Percentiles rank a stretch among this genome's conserved stretches.
phyloP scores from a whole-genome alignment of 1,140 invertebrate genomes.

The Papilio polytes region DNA sequence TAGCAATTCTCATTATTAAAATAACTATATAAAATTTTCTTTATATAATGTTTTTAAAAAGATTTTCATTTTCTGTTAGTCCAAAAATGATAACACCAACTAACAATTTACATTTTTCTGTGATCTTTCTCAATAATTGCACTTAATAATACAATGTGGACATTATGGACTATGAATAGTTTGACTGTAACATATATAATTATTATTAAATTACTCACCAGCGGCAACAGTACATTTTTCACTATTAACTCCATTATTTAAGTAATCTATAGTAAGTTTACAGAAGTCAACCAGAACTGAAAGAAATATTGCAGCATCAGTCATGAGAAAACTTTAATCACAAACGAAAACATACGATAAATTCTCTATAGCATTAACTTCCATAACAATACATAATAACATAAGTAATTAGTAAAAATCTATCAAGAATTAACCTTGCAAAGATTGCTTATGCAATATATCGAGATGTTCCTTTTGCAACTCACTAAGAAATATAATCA shows the following conservation, averaged over 20 bases:
- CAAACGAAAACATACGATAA: background rate
- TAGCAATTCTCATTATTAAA: background rate
- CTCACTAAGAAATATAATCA: constrained; percentile 77
- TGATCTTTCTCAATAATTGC: too few relatives aligned
- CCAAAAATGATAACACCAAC: too few relatives aligned
- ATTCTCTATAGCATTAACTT: background rate
- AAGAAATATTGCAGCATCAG: constrained; percentile 49
- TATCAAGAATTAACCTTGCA: constrained; percentile 56
- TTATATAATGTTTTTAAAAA: background rate
- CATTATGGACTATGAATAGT: too few relatives aligned
- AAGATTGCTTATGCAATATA: constrained; percentile 66
- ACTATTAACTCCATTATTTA: constrained; percentile 86
- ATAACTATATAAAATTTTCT: too few relatives aligned
- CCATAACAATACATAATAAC: background rate
- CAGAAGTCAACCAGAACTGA: constrained; percentile 87
- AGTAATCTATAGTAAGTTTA: constrained; percentile 86
- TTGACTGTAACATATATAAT: too few relatives aligned
- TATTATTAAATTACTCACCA: constrained; percentile 66
- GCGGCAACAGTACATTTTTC: constrained; percentile 85
- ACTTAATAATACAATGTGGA: too few relatives aligned
- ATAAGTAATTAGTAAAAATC: background rate
- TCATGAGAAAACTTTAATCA: too few relatives aligned
- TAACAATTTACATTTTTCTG: too few relatives aligned
- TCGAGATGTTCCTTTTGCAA: constrained; percentile 72
- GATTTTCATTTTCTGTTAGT: too few relatives aligned